Percentiles rank a stretch among this genome's conserved stretches.
Conservation (phyloP, 2,888 invertebrate genomes). For the Eupithecia tripunctaria region DNA sequence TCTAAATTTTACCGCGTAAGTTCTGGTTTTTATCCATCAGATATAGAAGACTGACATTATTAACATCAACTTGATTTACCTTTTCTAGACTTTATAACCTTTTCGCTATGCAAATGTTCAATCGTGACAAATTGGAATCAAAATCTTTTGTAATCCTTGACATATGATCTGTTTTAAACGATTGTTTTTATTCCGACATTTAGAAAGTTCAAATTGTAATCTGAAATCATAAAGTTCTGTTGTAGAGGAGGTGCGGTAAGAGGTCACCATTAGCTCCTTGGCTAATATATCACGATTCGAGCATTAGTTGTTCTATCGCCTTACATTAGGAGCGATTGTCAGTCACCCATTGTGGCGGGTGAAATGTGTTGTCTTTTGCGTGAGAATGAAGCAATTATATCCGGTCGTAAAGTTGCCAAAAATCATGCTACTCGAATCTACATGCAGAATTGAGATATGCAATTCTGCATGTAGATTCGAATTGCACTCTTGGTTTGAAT, state of each 20-base stretch:
- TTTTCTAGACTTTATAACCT: conserved; percentile 62
- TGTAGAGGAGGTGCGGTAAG: conserved; percentile 57
- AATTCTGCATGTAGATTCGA: no score
- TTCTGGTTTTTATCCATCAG: neutral
- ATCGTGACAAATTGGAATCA: conserved; percentile 77
- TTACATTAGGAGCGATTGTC: conserved; percentile 69
- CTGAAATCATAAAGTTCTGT: conserved; percentile 38
- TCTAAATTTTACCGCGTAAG: neutral
- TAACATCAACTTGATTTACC: conserved; percentile 59
- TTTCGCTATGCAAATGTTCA: conserved; percentile 62
- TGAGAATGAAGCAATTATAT: conserved; percentile 76
- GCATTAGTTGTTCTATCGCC: conserved; percentile 71
- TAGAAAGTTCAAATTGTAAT: conserved; percentile 58
- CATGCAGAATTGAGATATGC: neutral
- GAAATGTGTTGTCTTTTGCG: conserved; percentile 73
- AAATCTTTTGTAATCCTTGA: conserved; percentile 73
- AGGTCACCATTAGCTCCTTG: conserved; percentile 67
- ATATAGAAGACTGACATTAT: conserved; percentile 33
- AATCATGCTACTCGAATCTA: conserved; percentile 47
- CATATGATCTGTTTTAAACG: conserved; percentile 72
- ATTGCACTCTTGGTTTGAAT: neutral
- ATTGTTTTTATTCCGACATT: conserved; percentile 59
- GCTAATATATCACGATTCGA: conserved; percentile 74
- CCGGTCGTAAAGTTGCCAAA: conserved; percentile 55
- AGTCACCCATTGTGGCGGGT: conserved; percentile 72